A percentile compares a stretch with the other conserved stretches of the same genome.
These are phyloP conservation scores for Gobio gobio DNA, from an alignment of 2,113 vertebrate species.

Conservation along the genomic window DNA sequence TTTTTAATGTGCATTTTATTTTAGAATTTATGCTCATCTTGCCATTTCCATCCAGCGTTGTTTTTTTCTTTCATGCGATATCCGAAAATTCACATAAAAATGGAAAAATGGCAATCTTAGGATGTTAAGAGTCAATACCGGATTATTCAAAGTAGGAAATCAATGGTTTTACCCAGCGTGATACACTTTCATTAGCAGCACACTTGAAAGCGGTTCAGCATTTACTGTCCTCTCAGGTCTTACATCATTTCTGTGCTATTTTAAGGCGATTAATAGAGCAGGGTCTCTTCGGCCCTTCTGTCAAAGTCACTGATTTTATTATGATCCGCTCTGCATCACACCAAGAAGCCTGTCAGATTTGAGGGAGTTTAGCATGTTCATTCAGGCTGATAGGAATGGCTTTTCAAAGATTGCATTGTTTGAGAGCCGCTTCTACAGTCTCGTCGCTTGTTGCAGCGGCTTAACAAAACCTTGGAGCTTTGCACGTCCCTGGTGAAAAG, in stretches of 20 bases:
- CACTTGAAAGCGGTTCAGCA: not conserved
- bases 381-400: not conserved
- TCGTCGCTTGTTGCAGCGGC: not conserved
- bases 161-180: not conserved
- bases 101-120: not conserved
- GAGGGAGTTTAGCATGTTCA: slow-evolving; percentile 15
- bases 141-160: not conserved
- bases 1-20: too few relatives aligned
- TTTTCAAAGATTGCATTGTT: slow-evolving; percentile 4
- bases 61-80: too few relatives aligned
- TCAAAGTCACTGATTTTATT: slow-evolving; percentile 35
- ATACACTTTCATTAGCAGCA: slow-evolving; percentile 2
- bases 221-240: slow-evolving; percentile 37
- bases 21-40: too few relatives aligned
- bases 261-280: slow-evolving; percentile 62
- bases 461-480: slow-evolving; percentile 17
- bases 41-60: too few relatives aligned
- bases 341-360: slow-evolving; percentile 37
- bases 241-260: slow-evolving; percentile 60
- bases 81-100: too few relatives aligned
- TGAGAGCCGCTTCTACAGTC: not conserved
- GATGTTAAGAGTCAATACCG: not conserved
- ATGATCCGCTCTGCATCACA: not conserved
- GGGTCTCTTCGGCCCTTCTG: slow-evolving; percentile 47
- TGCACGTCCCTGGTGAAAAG: slow-evolving; percentile 25